These are phyloP conservation scores for Leptatherina wallacei DNA, from an alignment of 2,797 vertebrate species.

Conservation along the genomic window DNA sequence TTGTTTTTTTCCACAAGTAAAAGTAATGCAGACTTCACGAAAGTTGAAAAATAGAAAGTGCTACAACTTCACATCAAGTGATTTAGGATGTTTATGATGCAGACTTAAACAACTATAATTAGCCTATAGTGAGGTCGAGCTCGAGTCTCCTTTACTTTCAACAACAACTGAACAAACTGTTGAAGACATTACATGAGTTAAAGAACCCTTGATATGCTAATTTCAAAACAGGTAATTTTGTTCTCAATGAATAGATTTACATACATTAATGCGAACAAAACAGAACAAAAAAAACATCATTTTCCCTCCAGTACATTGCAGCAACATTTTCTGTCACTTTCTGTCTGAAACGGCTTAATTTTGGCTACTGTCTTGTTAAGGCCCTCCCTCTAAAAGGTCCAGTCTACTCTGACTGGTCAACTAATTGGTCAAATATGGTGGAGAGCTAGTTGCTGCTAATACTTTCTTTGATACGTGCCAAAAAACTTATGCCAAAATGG, in stretches of 20 bases:
- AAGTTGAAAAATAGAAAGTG: constrained; percentile 30
- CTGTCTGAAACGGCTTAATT: neutral
- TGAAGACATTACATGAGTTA: neutral
- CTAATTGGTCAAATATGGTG: neutral
- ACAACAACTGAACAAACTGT: neutral
- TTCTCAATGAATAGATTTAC: neutral
- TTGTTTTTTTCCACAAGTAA: constrained; percentile 19
- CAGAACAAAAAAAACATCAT: neutral
- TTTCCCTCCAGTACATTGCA: neutral
- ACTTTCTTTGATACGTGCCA: neutral
- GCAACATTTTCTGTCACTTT: neutral
- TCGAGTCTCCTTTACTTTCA: neutral
- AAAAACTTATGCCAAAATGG: neutral
- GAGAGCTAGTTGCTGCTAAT: neutral
- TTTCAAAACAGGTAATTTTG: neutral
- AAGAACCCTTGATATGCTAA: neutral
- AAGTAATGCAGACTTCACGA: constrained; percentile 18
- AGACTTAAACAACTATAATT: neutral
- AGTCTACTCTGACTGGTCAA: neutral
- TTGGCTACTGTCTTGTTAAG: neutral
- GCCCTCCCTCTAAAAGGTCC: neutral
- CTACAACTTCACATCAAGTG: constrained; percentile 20
- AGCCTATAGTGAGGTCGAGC: neutral
- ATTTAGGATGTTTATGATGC: neutral
- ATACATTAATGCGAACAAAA: neutral